Base-by-base conservation (phyloP, 2,888 invertebrate genomes). In the Rugalucina vietnamica region DNA sequence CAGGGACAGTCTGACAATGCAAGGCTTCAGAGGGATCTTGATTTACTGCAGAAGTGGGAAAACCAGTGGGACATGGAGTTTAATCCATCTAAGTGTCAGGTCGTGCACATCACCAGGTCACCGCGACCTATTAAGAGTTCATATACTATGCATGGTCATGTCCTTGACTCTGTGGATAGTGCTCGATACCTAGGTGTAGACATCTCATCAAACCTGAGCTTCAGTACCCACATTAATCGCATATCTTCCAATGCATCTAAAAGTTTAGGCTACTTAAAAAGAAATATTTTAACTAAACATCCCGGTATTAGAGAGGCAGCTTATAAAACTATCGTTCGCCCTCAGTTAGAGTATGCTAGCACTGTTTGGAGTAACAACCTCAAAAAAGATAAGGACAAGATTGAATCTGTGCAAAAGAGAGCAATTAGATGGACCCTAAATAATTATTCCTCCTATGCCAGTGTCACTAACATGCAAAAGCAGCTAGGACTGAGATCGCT, bases 1-100 rank as follows among this genome's bases (percentile, higher is more conserved):
- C 21, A 57, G 5, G 24, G n/a, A 37, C 10, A 5, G 1, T n/a
- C n/a, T 10, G 43, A 81, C 12, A 14, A 8, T 29, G 3, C 29
- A 4, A 73, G 21, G 32, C 65, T 76, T 5, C 57, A 77, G 37
- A 34, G 76, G 34, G 54, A 72, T 39, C 39, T 81, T n/a, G 43
- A 76, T 49, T 72, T 34, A 54, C 32, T 76, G 24, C 71, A 78
- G 24, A 1, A 60, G 1, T 79, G 83, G 79, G 54, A 75, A 37
- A 1, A 57, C 18, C 49, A 54, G 54, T 79, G 79, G 79, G 79
- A 83, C 50, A 83, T 79, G 79, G 79, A 79, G 24, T 83, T 79
- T 24, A 76, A 73, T 54, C 76, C 50, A 0, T 37, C 60, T 10
- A 83, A 72, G 72, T 83, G 79, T 32, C 49, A 50, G 8, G 65